Conservation (phyloP, 2,888 invertebrate species). For the Sympetrum striolatum region DNA sequence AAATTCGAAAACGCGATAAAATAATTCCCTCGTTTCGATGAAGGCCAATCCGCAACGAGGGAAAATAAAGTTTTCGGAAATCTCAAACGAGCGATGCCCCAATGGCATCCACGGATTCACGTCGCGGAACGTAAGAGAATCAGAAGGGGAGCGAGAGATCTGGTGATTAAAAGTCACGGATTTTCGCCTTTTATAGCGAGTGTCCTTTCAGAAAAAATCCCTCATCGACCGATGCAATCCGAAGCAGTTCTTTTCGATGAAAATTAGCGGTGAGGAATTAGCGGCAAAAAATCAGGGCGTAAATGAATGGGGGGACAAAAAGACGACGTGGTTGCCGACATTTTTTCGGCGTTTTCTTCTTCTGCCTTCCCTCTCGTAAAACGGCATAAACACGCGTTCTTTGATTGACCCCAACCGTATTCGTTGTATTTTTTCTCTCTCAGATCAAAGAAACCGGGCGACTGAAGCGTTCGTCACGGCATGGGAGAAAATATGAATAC, state of each 20-base stretch:
- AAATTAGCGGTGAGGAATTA: neutral
- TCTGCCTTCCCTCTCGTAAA: neutral
- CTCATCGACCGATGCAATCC: neutral
- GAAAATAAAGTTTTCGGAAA: neutral
- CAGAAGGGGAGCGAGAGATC: neutral
- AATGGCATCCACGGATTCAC: neutral
- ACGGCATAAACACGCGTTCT: neutral
- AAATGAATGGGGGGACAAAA: neutral
- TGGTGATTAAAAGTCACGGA: neutral
- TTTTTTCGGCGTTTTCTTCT: neutral
- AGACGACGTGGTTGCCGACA: neutral
- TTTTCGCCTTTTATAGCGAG: neutral
- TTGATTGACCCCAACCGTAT: neutral
- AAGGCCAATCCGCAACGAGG: neutral
- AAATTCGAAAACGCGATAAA: neutral
- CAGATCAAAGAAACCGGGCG: neutral
- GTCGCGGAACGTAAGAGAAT: neutral
- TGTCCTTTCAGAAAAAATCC: neutral
- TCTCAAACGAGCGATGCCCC: neutral
- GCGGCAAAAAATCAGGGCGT: neutral
- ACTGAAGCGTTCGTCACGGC: neutral
- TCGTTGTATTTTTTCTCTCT: neutral
- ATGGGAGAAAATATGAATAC: neutral
- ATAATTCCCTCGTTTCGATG: neutral
- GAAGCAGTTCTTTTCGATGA: neutral